Conservation (phyloP, 2,797 vertebrate genomes). For the Prunella strophiata region DNA sequence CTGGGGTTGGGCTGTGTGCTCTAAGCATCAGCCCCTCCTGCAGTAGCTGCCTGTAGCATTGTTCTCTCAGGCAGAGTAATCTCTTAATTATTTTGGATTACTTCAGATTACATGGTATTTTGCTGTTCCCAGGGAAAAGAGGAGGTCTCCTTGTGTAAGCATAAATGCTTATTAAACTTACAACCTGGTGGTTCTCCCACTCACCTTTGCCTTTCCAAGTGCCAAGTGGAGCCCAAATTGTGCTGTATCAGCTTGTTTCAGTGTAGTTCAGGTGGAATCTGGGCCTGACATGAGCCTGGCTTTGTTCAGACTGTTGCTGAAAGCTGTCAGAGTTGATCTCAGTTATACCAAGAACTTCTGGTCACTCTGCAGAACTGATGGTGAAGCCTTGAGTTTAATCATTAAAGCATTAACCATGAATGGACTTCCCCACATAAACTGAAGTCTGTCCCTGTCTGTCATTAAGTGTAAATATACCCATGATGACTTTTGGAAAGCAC, state of each 20-base stretch:
- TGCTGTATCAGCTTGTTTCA: neutral
- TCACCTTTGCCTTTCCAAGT: neutral
- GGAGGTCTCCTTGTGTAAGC: neutral
- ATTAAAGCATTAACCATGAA: neutral
- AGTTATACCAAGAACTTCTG: neutral
- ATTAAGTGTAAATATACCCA: neutral
- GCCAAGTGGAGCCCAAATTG: neutral
- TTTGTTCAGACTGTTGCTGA: neutral
- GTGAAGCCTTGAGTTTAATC: neutral
- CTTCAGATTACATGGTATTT: neutral
- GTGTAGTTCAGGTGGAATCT: neutral
- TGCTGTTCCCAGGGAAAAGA: neutral
- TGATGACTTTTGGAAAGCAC: neutral
- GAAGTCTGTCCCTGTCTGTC: fast-evolving
- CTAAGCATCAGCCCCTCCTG: neutral
- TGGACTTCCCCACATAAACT: neutral
- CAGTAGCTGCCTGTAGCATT: neutral
- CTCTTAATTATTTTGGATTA: neutral
- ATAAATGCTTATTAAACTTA: neutral
- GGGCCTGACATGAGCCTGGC: neutral
- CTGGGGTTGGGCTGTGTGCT: fast-evolving
- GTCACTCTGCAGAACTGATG: neutral
- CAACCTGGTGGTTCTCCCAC: neutral
- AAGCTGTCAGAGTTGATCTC: neutral
- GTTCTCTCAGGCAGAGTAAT: neutral